Conservation (phyloP, 2,888 invertebrate species). For the Xanthostigma xanthostigma region DNA sequence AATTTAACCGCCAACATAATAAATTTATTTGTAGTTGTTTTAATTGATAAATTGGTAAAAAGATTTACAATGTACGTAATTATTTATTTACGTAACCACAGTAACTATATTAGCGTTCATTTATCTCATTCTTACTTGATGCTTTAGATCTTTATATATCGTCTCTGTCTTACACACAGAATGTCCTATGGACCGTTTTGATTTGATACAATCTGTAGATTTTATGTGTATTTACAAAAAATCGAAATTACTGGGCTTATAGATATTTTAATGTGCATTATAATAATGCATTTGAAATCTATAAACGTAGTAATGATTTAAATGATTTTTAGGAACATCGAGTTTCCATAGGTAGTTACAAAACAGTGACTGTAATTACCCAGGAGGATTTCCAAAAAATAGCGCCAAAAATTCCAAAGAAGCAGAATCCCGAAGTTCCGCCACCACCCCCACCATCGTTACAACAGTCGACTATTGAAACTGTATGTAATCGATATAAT, state of each 20-base stretch:
- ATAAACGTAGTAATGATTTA: neutral
- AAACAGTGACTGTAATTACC: constrained; percentile 77
- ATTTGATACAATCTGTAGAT: too few relatives aligned
- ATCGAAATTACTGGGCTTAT: neutral
- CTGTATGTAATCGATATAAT: too few relatives aligned
- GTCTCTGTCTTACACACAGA: too few relatives aligned
- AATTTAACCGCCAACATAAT: too few relatives aligned
- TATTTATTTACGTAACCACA: too few relatives aligned
- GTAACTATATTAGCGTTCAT: too few relatives aligned
- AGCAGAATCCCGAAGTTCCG: constrained; percentile 58
- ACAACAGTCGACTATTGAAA: constrained; percentile 3
- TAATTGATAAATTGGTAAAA: too few relatives aligned
- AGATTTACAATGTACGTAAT: too few relatives aligned
- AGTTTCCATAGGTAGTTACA: constrained; percentile 43
- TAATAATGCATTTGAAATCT: constrained; percentile 3
- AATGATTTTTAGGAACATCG: constrained; percentile 25
- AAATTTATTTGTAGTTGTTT: too few relatives aligned
- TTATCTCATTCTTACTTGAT: too few relatives aligned
- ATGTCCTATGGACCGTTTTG: too few relatives aligned
- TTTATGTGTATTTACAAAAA: neutral
- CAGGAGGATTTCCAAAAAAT: constrained; percentile 78
- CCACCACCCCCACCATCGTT: constrained; percentile 61
- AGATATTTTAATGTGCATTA: constrained; percentile 3
- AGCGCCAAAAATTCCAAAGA: constrained; percentile 47
- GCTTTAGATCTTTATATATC: too few relatives aligned